Conservation (phyloP, 2,113 vertebrate genomes). For the Hoplias malabaricus region DNA sequence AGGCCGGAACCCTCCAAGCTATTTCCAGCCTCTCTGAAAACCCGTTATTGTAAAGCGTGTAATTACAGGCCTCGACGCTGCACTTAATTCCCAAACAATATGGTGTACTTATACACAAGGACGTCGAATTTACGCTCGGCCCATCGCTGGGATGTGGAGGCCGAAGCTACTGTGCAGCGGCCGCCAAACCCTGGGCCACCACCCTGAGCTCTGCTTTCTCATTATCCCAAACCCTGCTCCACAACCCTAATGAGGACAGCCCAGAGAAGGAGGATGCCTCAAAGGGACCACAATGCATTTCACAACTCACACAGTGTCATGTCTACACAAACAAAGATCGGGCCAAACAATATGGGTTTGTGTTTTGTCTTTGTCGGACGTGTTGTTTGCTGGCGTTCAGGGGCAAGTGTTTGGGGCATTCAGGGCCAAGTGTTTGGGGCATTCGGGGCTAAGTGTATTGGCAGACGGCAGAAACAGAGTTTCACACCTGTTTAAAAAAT, state of each 20-base stretch:
- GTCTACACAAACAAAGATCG: constrained; percentile 21
- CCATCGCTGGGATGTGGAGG: constrained; percentile 51
- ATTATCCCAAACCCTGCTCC: constrained; percentile 46
- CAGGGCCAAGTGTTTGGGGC: neutral
- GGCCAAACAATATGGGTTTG: constrained; percentile 20
- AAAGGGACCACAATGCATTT: constrained; percentile 39
- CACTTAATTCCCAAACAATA: constrained; percentile 83
- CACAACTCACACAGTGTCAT: constrained; percentile 42
- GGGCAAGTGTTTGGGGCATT: neutral
- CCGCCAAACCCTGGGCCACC: constrained; percentile 40
- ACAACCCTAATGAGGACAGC: constrained; percentile 47
- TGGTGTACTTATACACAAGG: constrained; percentile 74
- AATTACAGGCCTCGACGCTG: constrained; percentile 76
- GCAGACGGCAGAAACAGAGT: neutral
- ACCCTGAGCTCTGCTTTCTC: constrained; percentile 49
- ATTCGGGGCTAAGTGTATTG: neutral
- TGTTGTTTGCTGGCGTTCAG: constrained; percentile 30
- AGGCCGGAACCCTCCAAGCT: constrained; percentile 74
- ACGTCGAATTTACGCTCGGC: constrained; percentile 70
- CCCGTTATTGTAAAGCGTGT: constrained; percentile 74
- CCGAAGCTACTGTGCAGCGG: constrained; percentile 26
- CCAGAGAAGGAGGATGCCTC: constrained; percentile 41
- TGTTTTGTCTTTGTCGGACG: constrained; percentile 21
- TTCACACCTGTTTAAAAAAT: constrained; percentile 18
- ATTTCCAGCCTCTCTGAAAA: constrained; percentile 74